Evolutionary conservation across 2,113 vertebrate genomes (phyloP).

Genomic region (Proterorhinus semilunaris): DNA sequence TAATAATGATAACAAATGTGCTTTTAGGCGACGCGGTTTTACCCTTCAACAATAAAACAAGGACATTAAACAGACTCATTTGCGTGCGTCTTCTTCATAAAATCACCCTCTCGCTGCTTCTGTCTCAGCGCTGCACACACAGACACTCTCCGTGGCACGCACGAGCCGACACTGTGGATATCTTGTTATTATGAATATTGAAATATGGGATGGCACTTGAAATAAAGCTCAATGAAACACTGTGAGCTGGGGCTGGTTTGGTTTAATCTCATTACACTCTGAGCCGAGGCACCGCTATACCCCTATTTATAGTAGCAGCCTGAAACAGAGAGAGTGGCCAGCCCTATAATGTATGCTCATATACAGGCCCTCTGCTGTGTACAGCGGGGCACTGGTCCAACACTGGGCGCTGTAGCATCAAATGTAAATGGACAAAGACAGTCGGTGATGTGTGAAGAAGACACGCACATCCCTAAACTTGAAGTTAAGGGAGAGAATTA

Average conservation of each 20-base stretch:
- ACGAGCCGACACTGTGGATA: conserved; percentile 51
- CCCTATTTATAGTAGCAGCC: conserved; percentile 77
- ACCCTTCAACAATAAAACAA: conserved; percentile 46
- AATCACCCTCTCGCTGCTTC: conserved; percentile 21
- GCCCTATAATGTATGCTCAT: conserved; percentile 33
- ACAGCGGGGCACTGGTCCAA: conserved; percentile 51
- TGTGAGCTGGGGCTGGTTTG: conserved; percentile 68
- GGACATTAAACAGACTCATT: conserved; percentile 42
- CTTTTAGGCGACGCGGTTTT: conserved; percentile 47
- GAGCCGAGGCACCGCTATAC: conserved; percentile 58
- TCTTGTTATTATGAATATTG: conserved; percentile 51
- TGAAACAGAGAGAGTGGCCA: conserved; percentile 35
- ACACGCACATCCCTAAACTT: conserved; percentile 18
- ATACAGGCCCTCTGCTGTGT: conserved; percentile 22
- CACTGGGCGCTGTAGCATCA: conserved; percentile 32
- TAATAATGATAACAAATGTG: conserved; percentile 29
- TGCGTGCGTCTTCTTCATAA: conserved; percentile 44
- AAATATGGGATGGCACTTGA: conserved; percentile 59
- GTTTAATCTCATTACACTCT: conserved; percentile 76
- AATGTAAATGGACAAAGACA: conserved; percentile 64
- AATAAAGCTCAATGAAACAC: conserved; percentile 69
- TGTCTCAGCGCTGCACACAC: conserved; percentile 2
- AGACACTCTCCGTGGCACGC: conserved; percentile 26
- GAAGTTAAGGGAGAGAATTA: too few relatives aligned
- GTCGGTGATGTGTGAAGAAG: conserved; percentile 56